Percentiles rank a stretch among this genome's conserved stretches.
Evolutionary conservation across 37 sponge, comb jelly and placozoan genomes (phyloP).

Genomic region (Aplysina aerophoba): DNA sequence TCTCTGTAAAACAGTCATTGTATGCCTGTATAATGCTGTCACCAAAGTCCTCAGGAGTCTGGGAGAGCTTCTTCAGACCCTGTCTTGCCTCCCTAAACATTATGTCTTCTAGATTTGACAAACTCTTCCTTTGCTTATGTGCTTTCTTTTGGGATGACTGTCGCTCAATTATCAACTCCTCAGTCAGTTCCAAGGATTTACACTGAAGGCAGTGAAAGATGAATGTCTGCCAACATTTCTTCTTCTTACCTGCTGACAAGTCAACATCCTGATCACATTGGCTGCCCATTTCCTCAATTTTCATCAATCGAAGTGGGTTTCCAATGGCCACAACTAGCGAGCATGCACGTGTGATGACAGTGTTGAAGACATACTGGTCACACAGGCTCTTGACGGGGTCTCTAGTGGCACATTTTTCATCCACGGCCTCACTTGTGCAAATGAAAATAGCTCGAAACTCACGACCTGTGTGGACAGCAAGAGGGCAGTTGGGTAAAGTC

Average conservation of each 20-base stretch:
- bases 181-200: constrained; percentile 33
- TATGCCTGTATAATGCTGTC: not conserved
- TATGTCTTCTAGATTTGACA: not conserved
- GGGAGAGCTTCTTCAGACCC: no score
- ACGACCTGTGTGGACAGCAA: constrained; percentile 36
- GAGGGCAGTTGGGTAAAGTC: not conserved
- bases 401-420: not conserved
- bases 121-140: not conserved
- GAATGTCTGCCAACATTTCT: constrained; percentile 68
- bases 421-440: constrained; percentile 54
- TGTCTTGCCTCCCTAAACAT: not conserved
- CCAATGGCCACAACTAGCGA: constrained; percentile 73
- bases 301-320: constrained; percentile 64
- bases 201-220: constrained; percentile 61
- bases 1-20: not conserved
- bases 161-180: not conserved
- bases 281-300: constrained; percentile 40
- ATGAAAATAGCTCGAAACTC: constrained; percentile 74
- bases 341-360: constrained; percentile 69
- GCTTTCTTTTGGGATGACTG: no score
- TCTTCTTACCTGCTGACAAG: not conserved
- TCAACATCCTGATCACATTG: no score
- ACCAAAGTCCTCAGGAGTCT: not conserved
- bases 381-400: constrained; percentile 59
- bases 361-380: constrained; percentile 73